Conservation (phyloP, 2,113 vertebrate species). For the Axis porcinus region DNA sequence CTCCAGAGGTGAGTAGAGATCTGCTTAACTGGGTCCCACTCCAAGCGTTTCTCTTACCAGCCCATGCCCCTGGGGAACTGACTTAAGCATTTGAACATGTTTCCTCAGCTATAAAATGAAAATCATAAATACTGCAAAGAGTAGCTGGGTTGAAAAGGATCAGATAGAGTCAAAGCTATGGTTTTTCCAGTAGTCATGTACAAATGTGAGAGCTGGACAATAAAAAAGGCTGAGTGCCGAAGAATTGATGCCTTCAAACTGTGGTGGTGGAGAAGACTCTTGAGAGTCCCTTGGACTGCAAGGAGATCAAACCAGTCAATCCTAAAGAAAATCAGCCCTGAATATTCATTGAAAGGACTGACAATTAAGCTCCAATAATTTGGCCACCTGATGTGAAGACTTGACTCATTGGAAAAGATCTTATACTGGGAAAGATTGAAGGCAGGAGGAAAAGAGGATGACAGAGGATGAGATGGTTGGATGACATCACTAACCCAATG, state of each 20-base stretch:
- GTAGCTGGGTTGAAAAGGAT: neutral
- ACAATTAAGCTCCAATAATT: neutral
- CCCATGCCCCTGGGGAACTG: neutral
- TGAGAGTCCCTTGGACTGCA: neutral
- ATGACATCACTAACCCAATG: fast-evolving
- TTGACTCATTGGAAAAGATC: neutral
- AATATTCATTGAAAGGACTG: neutral
- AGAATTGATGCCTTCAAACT: neutral
- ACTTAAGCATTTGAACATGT: neutral
- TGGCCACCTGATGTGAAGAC: neutral
- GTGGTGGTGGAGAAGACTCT: neutral
- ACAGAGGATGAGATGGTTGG: neutral
- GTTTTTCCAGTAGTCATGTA: neutral
- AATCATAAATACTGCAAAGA: neutral
- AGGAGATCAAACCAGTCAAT: neutral
- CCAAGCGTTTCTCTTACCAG: neutral
- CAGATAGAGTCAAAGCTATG: neutral
- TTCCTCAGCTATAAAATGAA: neutral
- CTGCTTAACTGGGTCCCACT: neutral
- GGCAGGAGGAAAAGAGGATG: neutral
- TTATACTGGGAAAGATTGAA: neutral
- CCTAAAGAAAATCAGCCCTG: neutral
- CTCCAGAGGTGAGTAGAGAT: neutral
- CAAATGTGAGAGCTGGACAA: neutral
- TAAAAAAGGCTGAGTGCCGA: fast-evolving